Evolutionary conservation across 1,140 invertebrate genomes (phyloP), one percentile per base, ranked within the genome.

Genomic region (Triops longicaudatus): DNA sequence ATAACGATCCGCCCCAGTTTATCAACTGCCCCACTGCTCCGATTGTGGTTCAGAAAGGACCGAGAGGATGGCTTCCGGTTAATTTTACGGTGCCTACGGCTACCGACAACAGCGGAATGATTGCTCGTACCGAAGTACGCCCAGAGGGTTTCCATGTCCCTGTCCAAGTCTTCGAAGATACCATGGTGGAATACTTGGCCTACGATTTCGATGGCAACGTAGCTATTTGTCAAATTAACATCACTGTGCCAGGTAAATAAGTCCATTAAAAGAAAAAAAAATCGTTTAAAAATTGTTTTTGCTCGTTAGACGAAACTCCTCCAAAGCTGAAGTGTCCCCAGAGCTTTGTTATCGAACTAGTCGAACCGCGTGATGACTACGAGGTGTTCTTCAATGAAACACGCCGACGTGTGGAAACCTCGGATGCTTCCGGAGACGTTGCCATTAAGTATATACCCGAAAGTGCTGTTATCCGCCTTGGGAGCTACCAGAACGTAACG

Each of bases 191-290:
- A 87, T 98, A 98, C 81, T 90, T 96, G 3, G 96, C 96, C 0
- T 98, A 94, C 82, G 96, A 98, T 86, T 95, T 95, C 81, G 96
- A 98, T 83, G 96, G 96, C 79, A 98, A 98, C 82, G 94, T 97
- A 27, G 96, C 96, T 28, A 97, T 97, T 83, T 98, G 96, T 82
- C 92, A 95, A 87, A 94, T 98, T 5, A 97, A 97, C 81, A 96
- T 97, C 26, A 96, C 94, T 7, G 93, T 96, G 4, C 93, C 93
- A 42, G 89, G 88, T 88, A 84, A n/a, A n/a, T n/a, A n/a, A n/a
- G n/a, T n/a, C n/a, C n/a, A n/a, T n/a, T n/a, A n/a, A n/a, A n/a
- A n/a, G n/a, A n/a, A n/a, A n/a, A n/a, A n/a, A n/a, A n/a, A n/a
- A n/a, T n/a, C n/a, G n/a, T n/a, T n/a, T n/a, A n/a, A 27, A n/a